These are phyloP conservation scores for Halictus ligatus DNA, from an alignment of 2,888 invertebrate genomes.

Conservation along the genomic window DNA sequence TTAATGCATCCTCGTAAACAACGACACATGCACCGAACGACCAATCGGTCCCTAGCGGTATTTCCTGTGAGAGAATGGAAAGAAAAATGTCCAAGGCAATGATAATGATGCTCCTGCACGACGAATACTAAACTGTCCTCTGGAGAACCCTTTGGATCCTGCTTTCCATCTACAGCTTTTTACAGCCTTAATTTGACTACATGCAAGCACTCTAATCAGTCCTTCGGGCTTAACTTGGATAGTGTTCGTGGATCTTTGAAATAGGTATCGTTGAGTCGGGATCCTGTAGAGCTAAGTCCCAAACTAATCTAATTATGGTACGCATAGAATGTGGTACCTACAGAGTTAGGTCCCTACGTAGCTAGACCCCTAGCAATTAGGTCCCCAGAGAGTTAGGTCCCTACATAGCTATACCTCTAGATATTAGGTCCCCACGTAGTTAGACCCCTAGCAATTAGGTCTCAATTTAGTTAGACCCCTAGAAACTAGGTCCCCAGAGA, in stretches of 20 bases:
- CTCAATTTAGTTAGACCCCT: too few relatives aligned
- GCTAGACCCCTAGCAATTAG: too few relatives aligned
- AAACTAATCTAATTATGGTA: too few relatives aligned
- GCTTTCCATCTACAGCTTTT: slow-evolving; percentile 23
- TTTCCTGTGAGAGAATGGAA: slow-evolving; percentile 27
- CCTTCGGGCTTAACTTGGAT: not conserved
- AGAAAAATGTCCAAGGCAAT: slow-evolving; percentile 45
- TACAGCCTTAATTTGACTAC: not conserved
- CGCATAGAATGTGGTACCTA: too few relatives aligned
- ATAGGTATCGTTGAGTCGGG: too few relatives aligned
- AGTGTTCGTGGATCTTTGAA: not conserved
- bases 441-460: too few relatives aligned
- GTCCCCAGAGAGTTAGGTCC: too few relatives aligned
- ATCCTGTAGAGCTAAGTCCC: too few relatives aligned
- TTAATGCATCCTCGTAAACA: slow-evolving; percentile 57
- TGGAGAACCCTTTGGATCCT: slow-evolving; percentile 39
- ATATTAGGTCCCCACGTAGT: too few relatives aligned
- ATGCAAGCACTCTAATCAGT: not conserved
- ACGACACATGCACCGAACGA: slow-evolving; percentile 46
- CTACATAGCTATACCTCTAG: too few relatives aligned
- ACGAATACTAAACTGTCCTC: slow-evolving; percentile 53
- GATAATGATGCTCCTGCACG: slow-evolving; percentile 61
- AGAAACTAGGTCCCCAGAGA: too few relatives aligned
- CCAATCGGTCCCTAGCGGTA: slow-evolving; percentile 64
- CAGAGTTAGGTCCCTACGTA: too few relatives aligned